Base-by-base conservation (phyloP, 1,140 invertebrate genomes). In the Zophobas morio region DNA sequence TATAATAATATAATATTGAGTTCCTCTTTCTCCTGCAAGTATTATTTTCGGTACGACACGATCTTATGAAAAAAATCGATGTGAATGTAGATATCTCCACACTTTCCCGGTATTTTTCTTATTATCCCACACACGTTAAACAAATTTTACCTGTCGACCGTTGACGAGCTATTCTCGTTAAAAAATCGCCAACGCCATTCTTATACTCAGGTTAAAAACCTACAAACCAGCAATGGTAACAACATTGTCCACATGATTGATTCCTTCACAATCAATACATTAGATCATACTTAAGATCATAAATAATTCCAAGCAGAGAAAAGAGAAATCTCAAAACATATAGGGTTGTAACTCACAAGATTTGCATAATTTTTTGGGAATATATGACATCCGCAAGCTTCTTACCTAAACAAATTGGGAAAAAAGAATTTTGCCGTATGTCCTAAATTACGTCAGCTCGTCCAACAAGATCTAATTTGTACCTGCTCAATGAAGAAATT, bases 381-480 rank as follows among this genome's bases (percentile, higher is more conserved):
- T 53, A 33, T 53, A 53, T 53, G 20, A 20, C 33, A 54, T 34
- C 32, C 35, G 4, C 49, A 51, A 4, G 49, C 2, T 20, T n/a
- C 49, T 51, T 51, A 20, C 20, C 20, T 20, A 20, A 20, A 20
- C 20, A 20, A 20, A 20, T 20, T 20, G 20, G 20, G 20, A 20
- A 20, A 20, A 20, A 20, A 20, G 20, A 51, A 51, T 51, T 51
- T 20, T 6, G 3, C 1, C 20, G 34, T n/a, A 42, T 20, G 60
- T 66, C 37, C 60, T 32, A 40, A 42, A 2, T 46, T 66, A 66
- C 60, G 60, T 66, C 60, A 66, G 37, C 0, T 1, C n/a, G 3
- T 2, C 32, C 40, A 66, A 66, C 33, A 32, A 66, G 60, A 66
- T 66, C 39, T 66, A 66, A 40, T 66, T 63, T n/a, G 35, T 63